Conservation (phyloP, 2,888 invertebrate species). For the Zonitis immaculata region DNA sequence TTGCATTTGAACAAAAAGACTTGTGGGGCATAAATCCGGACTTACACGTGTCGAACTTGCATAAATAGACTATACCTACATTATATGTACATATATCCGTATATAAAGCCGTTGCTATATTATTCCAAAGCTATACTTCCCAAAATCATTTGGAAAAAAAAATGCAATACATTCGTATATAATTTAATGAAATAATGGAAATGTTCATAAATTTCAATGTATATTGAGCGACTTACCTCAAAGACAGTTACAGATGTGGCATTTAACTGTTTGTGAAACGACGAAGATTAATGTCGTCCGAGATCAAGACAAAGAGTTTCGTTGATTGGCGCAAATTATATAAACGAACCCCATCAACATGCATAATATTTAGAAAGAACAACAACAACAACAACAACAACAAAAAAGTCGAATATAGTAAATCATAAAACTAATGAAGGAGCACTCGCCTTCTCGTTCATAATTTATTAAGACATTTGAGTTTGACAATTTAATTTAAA, state of each 20-base stretch:
- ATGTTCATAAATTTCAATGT: background rate
- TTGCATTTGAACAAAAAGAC: conserved; percentile 6
- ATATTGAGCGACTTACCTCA: background rate
- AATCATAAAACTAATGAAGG: conserved; percentile 42
- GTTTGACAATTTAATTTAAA: conserved; percentile 40
- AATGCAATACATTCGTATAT: too few relatives aligned
- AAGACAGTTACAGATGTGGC: conserved; percentile 47
- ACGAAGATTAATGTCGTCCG: conserved; percentile 42
- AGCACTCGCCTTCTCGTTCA: conserved; percentile 31
- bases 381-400: too few relatives aligned
- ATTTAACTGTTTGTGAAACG: conserved; percentile 44
- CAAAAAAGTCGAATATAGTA: conserved; percentile 18
- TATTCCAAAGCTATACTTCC: too few relatives aligned
- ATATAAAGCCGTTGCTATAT: too few relatives aligned
- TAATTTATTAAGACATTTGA: conserved; percentile 40
- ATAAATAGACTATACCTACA: too few relatives aligned
- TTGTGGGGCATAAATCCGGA: conserved; percentile 6
- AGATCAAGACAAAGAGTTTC: conserved; percentile 42
- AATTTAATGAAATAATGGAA: background rate
- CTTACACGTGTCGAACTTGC: conserved; percentile 12
- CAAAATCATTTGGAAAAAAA: too few relatives aligned
- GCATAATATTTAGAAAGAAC: conserved; percentile 4
- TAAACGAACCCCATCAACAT: conserved; percentile 41
- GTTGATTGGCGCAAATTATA: conserved; percentile 48
- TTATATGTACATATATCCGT: too few relatives aligned